Evolutionary conservation across 2,797 vertebrate genomes (phyloP).

Genomic region (Neoniphon sammara): DNA sequence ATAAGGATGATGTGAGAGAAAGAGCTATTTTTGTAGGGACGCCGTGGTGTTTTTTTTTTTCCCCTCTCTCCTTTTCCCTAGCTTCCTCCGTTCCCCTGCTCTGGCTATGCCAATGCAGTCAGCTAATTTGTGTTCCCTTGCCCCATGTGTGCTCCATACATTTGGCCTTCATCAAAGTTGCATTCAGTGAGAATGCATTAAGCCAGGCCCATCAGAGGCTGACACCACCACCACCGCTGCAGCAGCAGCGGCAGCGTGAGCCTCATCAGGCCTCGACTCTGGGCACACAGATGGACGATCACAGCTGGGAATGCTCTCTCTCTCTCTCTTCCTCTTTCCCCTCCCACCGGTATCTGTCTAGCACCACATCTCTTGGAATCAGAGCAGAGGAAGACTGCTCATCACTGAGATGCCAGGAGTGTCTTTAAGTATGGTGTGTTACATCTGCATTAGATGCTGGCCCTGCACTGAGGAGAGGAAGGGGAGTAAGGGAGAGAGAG

Average conservation of each 20-base stretch:
- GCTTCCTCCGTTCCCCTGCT: conserved; percentile 29
- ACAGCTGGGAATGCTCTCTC: conserved; percentile 44
- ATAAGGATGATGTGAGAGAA: conserved; percentile 70
- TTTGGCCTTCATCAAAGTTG: conserved; percentile 68
- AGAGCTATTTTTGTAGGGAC: conserved; percentile 72
- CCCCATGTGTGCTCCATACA: conserved; percentile 49
- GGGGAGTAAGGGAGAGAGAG: conserved; percentile 55
- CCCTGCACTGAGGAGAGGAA: conserved; percentile 47
- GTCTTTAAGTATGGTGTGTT: conserved; percentile 55
- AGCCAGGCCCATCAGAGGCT: conserved; percentile 40
- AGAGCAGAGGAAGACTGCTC: conserved; percentile 47
- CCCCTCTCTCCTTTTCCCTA: conserved; percentile 17
- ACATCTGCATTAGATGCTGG: conserved; percentile 71
- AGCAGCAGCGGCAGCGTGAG: conserved; percentile 19
- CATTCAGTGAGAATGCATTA: conserved; percentile 54
- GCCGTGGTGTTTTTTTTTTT: conserved; percentile 39
- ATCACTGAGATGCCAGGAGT: conserved; percentile 61
- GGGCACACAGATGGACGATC: conserved; percentile 63
- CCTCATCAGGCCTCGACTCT: conserved; percentile 54
- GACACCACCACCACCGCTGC: conserved; percentile 22
- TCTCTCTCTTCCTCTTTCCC: conserved; percentile 28
- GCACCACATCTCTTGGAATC: conserved; percentile 46
- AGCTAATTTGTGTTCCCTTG: conserved; percentile 59
- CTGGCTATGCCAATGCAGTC: conserved; percentile 34
- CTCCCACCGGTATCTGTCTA: conserved; percentile 25